Evolutionary conservation across 1,140 invertebrate genomes (phyloP).

Genomic region (Drosophila kikkawai): DNA sequence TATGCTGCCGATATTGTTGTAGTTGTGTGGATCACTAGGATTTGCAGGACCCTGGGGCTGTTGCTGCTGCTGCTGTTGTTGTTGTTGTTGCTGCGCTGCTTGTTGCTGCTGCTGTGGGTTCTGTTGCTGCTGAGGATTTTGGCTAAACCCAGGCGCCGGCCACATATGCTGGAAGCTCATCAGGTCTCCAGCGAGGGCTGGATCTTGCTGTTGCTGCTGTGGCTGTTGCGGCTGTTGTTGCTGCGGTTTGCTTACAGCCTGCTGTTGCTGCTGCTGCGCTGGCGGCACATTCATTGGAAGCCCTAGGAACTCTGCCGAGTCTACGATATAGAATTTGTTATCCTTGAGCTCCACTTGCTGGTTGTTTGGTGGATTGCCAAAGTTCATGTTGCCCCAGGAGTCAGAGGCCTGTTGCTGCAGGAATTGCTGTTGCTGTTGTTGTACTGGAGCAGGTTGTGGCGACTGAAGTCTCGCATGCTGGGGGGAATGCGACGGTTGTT

Average conservation of each 20-base stretch:
- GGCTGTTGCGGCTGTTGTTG: constrained; percentile 58
- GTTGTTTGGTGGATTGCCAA: constrained; percentile 60
- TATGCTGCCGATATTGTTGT: constrained; percentile 84
- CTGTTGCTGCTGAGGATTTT: constrained; percentile 43
- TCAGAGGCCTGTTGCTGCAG: constrained; percentile 68
- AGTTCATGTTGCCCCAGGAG: constrained; percentile 73
- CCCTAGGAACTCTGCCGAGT: constrained; percentile 79
- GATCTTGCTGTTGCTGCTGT: constrained; percentile 67
- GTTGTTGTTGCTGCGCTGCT: constrained; percentile 60
- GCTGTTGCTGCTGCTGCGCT: constrained; percentile 66
- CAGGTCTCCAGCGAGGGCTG: constrained; percentile 63
- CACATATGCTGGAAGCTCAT: constrained; percentile 83
- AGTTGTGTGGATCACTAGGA: constrained; percentile 73
- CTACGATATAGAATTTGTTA: constrained; percentile 82
- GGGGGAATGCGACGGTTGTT: constrained; percentile 67
- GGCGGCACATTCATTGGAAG: constrained; percentile 81
- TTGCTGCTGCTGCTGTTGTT: constrained; percentile 57
- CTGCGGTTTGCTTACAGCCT: constrained; percentile 58
- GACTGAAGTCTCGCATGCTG: constrained; percentile 72
- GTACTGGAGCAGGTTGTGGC: constrained; percentile 68
- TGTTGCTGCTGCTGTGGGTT: constrained; percentile 61
- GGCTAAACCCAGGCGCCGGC: constrained; percentile 58
- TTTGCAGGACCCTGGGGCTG: constrained; percentile 60
- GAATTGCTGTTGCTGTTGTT: constrained; percentile 58
- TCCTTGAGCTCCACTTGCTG: constrained; percentile 77